Percentiles rank a stretch among this genome's conserved stretches.
Conservation (phyloP, 2,797 vertebrate genomes). For the Acipenser oxyrinchus region DNA sequence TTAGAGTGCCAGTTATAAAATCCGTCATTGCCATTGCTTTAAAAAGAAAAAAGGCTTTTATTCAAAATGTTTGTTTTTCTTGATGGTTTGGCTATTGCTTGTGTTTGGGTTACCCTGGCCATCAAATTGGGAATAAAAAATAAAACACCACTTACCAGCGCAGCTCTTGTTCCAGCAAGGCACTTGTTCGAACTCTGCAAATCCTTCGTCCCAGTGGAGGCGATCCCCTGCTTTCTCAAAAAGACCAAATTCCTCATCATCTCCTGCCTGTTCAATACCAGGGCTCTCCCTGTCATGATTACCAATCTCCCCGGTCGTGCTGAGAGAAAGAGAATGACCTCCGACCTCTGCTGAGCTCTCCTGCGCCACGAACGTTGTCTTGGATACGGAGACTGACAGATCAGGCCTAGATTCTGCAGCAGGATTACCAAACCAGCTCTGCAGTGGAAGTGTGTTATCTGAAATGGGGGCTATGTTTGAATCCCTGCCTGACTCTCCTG, state of each 20-base stretch:
- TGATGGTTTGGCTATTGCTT: too few relatives aligned
- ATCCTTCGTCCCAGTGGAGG: constrained; percentile 39
- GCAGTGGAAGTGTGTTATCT: too few relatives aligned
- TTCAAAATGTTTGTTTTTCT: too few relatives aligned
- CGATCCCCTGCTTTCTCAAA: constrained; percentile 61
- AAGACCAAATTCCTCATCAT: constrained; percentile 54
- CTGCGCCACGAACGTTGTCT: constrained; percentile 38
- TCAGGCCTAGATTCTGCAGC: constrained; percentile 37
- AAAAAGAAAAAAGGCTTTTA: too few relatives aligned
- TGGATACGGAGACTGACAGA: constrained; percentile 45
- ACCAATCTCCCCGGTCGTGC: constrained; percentile 28
- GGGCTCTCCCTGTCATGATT: constrained; percentile 15
- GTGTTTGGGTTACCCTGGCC: too few relatives aligned
- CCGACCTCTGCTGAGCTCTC: constrained; percentile 14
- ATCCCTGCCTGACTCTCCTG: too few relatives aligned
- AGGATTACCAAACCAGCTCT: not conserved
- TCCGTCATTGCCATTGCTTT: too few relatives aligned
- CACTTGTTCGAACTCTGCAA: constrained; percentile 42
- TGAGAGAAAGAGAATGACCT: constrained; percentile 4
- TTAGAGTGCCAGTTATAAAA: too few relatives aligned
- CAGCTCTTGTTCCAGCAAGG: constrained; percentile 44
- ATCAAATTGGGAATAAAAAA: too few relatives aligned
- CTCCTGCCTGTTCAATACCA: constrained; percentile 31
- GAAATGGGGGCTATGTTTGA: too few relatives aligned
- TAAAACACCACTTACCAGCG: constrained; percentile 40